These are phyloP conservation scores for Limenitis camilla DNA, from an alignment of 2,888 invertebrate genomes.

Conservation along the genomic window DNA sequence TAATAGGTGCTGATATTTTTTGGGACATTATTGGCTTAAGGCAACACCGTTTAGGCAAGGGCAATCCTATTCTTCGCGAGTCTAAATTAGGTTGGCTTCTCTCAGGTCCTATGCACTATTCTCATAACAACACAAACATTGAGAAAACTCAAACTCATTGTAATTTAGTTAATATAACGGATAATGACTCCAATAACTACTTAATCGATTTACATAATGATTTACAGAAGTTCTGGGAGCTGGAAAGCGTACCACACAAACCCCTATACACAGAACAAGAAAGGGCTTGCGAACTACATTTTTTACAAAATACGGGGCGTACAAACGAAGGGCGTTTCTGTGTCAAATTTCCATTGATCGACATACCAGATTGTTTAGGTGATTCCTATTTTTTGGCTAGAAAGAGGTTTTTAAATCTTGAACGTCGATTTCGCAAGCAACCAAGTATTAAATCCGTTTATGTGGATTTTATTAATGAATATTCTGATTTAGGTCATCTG, in stretches of 20 bases:
- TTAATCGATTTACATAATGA: neutral
- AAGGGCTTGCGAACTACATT: conserved; percentile 15
- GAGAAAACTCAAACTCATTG: too few relatives aligned
- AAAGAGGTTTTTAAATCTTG: too few relatives aligned
- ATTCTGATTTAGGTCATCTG: too few relatives aligned
- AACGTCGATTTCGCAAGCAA: too few relatives aligned
- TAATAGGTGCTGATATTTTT: neutral
- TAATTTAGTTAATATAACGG: neutral
- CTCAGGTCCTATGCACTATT: conserved; percentile 11
- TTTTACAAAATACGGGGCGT: conserved; percentile 7
- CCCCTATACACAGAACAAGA: conserved; percentile 7
- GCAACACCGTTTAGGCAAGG: conserved; percentile 2
- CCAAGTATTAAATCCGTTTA: too few relatives aligned
- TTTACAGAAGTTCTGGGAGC: conserved; percentile 14
- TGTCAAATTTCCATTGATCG: conserved; percentile 12
- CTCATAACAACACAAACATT: neutral
- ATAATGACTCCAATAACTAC: neutral
- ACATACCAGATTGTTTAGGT: conserved; percentile 11
- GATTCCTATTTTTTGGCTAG: conserved; percentile 6
- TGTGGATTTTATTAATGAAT: too few relatives aligned
- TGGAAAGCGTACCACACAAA: conserved; percentile 13
- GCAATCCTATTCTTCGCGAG: conserved; percentile 19
- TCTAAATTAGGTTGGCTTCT: conserved; percentile 24
- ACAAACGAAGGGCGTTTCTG: conserved; percentile 12
- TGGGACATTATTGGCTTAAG: neutral